Conservation (phyloP, 2,113 vertebrate species). For the Pelmatolapia mariae region DNA sequence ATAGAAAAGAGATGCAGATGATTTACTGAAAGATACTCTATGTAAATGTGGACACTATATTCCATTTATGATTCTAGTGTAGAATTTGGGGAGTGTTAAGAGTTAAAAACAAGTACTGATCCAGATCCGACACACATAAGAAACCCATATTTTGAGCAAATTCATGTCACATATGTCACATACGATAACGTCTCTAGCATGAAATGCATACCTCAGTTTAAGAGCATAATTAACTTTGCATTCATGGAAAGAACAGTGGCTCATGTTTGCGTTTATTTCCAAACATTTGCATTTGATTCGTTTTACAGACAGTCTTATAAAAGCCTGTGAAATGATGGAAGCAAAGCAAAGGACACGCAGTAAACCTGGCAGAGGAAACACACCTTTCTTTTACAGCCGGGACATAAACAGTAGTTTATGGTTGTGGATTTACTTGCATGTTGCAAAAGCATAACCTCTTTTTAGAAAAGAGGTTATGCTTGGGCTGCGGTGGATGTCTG, state of each 20-base stretch:
- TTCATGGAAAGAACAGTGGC: constrained; percentile 41
- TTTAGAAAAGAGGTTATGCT: constrained; percentile 12
- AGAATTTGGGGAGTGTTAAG: background rate
- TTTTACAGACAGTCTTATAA: constrained; percentile 64
- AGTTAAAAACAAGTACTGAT: background rate
- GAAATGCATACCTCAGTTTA: constrained; percentile 11
- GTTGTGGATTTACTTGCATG: constrained; percentile 48
- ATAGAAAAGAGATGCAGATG: constrained; percentile 23
- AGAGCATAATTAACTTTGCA: constrained; percentile 12
- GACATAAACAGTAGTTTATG: constrained; percentile 78
- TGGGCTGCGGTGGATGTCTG: constrained; percentile 7
- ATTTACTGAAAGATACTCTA: background rate
- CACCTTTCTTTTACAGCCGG: constrained; percentile 70
- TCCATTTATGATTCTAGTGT: background rate
- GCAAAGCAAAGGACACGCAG: constrained; percentile 26
- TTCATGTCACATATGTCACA: background rate
- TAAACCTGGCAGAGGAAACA: constrained; percentile 61
- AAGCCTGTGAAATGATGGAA: constrained; percentile 40
- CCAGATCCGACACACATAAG: background rate
- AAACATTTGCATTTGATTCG: constrained; percentile 66
- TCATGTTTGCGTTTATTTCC: constrained; percentile 59
- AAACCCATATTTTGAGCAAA: background rate
- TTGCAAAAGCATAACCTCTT: constrained; percentile 55
- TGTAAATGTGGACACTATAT: background rate
- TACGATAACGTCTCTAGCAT: background rate